A percentile compares a stretch with the other conserved stretches of the same genome.
Evolutionary conservation across 2,797 vertebrate genomes (phyloP).

Genomic region (Philypnodon macrostomus): DNA sequence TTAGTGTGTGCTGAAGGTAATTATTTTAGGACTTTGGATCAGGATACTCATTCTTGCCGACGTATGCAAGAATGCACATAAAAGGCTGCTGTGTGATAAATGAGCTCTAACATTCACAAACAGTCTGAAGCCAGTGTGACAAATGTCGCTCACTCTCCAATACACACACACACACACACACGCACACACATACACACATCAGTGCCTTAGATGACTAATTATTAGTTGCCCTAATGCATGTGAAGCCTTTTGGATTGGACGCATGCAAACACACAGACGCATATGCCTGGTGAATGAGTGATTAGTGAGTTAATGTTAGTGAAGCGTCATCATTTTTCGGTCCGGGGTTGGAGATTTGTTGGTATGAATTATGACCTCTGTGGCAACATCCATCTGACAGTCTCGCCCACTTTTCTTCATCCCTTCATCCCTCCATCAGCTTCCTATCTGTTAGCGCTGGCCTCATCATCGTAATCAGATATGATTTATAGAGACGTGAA

Average conservation of each 20-base stretch:
- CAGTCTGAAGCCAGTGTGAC: constrained; percentile 32
- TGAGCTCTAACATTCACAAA: constrained; percentile 25
- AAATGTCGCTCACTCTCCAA: not conserved
- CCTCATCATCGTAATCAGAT: constrained; percentile 59
- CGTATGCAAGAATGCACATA: constrained; percentile 6
- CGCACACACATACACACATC: too few relatives aligned
- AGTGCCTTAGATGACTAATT: constrained; percentile 55
- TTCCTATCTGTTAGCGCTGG: constrained; percentile 6
- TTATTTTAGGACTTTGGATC: constrained; percentile 10
- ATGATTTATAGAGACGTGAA: constrained; percentile 49
- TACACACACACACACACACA: constrained; percentile 10
- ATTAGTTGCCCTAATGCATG: constrained; percentile 40
- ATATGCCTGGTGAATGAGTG: constrained; percentile 53
- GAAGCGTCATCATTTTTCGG: constrained; percentile 64
- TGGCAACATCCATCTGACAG: constrained; percentile 33
- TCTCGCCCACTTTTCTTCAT: constrained; percentile 22
- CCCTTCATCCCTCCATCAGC: constrained; percentile 28
- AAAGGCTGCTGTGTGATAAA: constrained; percentile 23
- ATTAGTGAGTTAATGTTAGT: constrained; percentile 63
- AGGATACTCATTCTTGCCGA: constrained; percentile 7
- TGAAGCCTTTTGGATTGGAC: constrained; percentile 41
- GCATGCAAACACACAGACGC: constrained; percentile 31
- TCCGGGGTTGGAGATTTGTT: constrained; percentile 52
- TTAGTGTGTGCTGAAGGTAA: constrained; percentile 1
- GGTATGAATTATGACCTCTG: constrained; percentile 59